Evolutionary conservation across 2,113 vertebrate genomes (phyloP), one percentile per base, ranked within the genome.

Genomic region (Erinaceus europaeus): DNA sequence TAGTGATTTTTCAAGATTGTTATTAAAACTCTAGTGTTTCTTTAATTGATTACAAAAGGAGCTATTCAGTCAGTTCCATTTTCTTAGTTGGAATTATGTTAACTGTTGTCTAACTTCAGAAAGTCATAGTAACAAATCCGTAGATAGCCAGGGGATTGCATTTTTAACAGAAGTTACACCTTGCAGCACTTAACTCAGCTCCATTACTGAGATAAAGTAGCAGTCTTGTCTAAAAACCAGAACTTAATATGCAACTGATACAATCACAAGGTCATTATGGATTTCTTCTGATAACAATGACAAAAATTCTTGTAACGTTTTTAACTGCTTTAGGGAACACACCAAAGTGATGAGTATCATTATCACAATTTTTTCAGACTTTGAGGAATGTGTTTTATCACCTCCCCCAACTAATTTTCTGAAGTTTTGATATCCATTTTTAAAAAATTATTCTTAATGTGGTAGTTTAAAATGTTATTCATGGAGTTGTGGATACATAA

Each of bases 321-420:
- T 77, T 40, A 71, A 71, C 46, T 71, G 32, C 18, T 34, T 78
- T 68, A 9, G 52, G 27, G 40, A 80, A 27, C n/a, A 64, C 38
- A 44, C 32, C 1, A 18, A 53, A 48, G 27, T 65, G 64, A 79
- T 57, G 42, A 61, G 46, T n/a, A 34, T 21, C 46, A 48, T 76
- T 34, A 53, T 83, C 32, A 57, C 32, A 50, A 6, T 59, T 73
- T 59, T 65, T 84, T 67, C 40, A 14, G 84, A 42, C n/a, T 80
- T 81, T 57, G 46, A 73, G 86, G 29, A 84, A 86, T 44, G 61
- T 76, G 57, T 84, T 86, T 89, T 84, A 86, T 73, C 73, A 81
- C 77, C 40, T 93, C 29, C 21, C 36, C 48, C 86, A 52, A 55
- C 77, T 76, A 88, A 80, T 91, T 52, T 86, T 91, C 90, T 89